phyloP scores from a whole-genome alignment of 2,797 vertebrate genomes.

The Amniataba percoides region DNA sequence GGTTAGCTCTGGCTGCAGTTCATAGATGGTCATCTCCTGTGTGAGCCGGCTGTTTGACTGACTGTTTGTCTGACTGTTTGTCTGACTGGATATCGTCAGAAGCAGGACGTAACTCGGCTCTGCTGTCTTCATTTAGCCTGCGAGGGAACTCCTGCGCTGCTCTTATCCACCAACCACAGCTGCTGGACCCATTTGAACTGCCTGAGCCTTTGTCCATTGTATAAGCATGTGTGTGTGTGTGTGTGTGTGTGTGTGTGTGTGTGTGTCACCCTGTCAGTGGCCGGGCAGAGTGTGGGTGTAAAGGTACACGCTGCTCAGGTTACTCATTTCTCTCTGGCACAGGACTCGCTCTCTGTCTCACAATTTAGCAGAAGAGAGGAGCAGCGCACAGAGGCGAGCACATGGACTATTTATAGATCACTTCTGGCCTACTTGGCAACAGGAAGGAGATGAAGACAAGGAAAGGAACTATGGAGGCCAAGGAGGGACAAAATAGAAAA shows the following conservation, averaged over 20 bases:
- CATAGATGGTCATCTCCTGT: constrained; percentile 33
- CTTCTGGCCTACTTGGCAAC: constrained; percentile 89
- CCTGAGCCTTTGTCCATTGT: constrained; percentile 81
- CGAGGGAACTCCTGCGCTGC: constrained; percentile 68
- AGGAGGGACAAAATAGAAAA: constrained; percentile 79
- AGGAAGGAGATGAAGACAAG: constrained; percentile 86
- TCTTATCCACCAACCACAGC: constrained; percentile 76
- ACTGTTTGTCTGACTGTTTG: constrained; percentile 28
- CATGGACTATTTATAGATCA: constrained; percentile 86
- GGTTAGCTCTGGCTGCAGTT: constrained; percentile 14
- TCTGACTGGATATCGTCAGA: constrained; percentile 70
- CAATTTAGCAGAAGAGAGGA: constrained; percentile 75
- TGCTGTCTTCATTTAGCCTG: constrained; percentile 69
- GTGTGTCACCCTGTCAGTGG: constrained; percentile 51
- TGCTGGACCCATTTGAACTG: constrained; percentile 76
- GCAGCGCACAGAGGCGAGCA: constrained; percentile 73
- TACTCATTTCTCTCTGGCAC: constrained; percentile 86
- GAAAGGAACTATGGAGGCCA: constrained; percentile 84
- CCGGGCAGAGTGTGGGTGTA: constrained; percentile 61
- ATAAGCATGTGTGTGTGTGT: constrained; percentile 47
- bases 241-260: constrained; percentile 33
- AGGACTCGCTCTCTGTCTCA: constrained; percentile 82
- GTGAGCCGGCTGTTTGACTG: constrained; percentile 19
- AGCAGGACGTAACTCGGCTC: constrained; percentile 65
- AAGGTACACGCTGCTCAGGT: constrained; percentile 77